Evolutionary conservation across 2,797 vertebrate genomes (phyloP).

Genomic region (Enteromius paludinosus): DNA sequence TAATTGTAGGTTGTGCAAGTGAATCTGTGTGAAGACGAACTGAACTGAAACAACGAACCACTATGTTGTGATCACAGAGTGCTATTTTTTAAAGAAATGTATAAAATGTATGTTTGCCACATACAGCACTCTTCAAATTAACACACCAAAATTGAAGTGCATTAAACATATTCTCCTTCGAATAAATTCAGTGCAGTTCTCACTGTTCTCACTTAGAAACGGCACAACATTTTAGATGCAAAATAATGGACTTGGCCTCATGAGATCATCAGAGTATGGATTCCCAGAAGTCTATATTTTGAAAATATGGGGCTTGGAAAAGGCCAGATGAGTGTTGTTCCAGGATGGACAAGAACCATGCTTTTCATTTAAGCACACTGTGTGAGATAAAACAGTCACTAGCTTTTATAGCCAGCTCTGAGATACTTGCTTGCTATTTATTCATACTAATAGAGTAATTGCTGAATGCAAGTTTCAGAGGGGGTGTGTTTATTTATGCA

Average conservation of each 20-base stretch:
- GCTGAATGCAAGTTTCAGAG: background rate
- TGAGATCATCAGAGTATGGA: background rate
- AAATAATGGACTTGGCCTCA: background rate
- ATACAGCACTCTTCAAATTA: background rate
- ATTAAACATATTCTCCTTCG: background rate
- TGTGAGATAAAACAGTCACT: background rate
- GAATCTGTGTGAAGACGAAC: constrained; percentile 42
- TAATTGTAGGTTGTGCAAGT: constrained; percentile 42
- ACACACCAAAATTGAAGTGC: background rate
- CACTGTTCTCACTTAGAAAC: background rate
- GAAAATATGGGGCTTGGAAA: background rate
- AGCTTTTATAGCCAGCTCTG: background rate
- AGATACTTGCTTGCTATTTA: background rate
- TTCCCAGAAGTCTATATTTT: background rate
- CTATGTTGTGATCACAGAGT: constrained; percentile 1
- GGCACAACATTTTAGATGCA: background rate
- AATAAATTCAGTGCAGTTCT: background rate
- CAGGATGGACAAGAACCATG: background rate
- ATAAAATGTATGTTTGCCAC: background rate
- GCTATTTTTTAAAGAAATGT: background rate
- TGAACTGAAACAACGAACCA: constrained; percentile 24
- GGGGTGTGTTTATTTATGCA: background rate
- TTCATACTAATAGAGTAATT: background rate
- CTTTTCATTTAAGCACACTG: background rate
- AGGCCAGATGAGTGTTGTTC: background rate